A percentile compares a stretch with the other conserved stretches of the same genome.
These are phyloP conservation scores for Tachina fera DNA, from an alignment of 2,888 invertebrate genomes.

Conservation along the genomic window DNA sequence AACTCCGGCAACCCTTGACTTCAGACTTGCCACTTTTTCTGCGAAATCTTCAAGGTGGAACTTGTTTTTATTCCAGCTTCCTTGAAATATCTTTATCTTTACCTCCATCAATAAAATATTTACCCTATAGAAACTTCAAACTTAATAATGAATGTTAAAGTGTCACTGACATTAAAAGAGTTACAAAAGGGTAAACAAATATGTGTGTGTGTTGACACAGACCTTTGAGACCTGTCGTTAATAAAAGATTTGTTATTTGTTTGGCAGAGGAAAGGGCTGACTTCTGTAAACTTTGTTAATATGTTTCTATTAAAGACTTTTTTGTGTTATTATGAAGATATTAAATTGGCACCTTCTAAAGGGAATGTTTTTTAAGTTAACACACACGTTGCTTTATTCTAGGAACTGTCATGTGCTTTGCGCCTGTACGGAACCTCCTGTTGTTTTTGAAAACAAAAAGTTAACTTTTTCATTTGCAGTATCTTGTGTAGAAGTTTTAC, in stretches of 20 bases:
- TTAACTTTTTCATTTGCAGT: constrained; percentile 15
- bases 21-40: no score
- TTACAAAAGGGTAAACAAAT: no score
- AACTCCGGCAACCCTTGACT: no score
- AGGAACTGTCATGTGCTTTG: not conserved
- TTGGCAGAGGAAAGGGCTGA: no score
- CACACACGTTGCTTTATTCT: not conserved
- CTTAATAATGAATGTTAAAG: no score
- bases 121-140: no score
- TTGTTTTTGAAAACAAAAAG: not conserved
- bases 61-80: no score
- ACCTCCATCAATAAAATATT: no score
- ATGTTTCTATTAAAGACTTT: not conserved
- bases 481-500: not conserved
- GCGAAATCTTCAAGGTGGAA: no score
- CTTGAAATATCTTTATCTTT: no score
- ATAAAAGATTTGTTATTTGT: not conserved
- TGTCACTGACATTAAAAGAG: no score
- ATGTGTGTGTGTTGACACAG: no score
- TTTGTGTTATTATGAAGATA: not conserved
- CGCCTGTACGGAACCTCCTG: not conserved
- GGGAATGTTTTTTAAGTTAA: not conserved
- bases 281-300: not conserved
- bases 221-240: constrained; percentile 5
- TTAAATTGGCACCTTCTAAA: constrained; percentile 34